A percentile compares a stretch with the other conserved stretches of the same genome.
phyloP scores from a whole-genome alignment of 2,888 invertebrate species.

The Sphinx pinastri region DNA sequence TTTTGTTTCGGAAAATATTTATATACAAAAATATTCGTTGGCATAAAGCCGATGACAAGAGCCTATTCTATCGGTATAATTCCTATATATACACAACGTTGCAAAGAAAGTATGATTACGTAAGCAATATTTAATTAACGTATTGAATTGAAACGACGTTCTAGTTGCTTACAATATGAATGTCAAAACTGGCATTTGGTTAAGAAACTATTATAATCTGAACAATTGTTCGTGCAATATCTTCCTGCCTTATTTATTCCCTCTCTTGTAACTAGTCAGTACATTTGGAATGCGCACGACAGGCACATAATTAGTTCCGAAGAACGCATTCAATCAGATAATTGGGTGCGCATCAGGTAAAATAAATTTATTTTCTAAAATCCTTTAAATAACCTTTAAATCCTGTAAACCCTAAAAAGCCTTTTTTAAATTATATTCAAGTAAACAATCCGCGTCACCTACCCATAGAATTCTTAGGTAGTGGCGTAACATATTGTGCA shows the following conservation, averaged over 20 bases:
- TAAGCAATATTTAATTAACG: background rate
- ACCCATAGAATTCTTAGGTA: too few species aligned
- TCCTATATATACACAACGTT: background rate
- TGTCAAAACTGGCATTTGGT: conserved; percentile 4
- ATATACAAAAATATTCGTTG: too few species aligned
- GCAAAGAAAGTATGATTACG: background rate
- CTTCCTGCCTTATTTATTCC: conserved; percentile 6
- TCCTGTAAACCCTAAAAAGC: too few species aligned
- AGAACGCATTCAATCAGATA: background rate
- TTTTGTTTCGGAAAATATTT: too few species aligned
- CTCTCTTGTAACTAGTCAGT: conserved; percentile 1
- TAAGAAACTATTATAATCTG: background rate
- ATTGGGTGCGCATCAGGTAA: too few species aligned
- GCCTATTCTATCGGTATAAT: background rate
- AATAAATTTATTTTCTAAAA: too few species aligned
- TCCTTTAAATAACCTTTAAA: too few species aligned
- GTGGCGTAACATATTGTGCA: too few species aligned
- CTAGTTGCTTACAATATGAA: background rate
- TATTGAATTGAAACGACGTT: background rate
- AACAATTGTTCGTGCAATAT: conserved; percentile 3
- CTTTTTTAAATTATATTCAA: too few species aligned
- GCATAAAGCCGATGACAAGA: too few species aligned
- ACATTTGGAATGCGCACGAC: background rate
- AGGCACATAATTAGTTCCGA: background rate
- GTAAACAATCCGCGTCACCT: too few species aligned